Base-by-base conservation (phyloP, 2,888 invertebrate genomes). In the Oscheius onirici region DNA sequence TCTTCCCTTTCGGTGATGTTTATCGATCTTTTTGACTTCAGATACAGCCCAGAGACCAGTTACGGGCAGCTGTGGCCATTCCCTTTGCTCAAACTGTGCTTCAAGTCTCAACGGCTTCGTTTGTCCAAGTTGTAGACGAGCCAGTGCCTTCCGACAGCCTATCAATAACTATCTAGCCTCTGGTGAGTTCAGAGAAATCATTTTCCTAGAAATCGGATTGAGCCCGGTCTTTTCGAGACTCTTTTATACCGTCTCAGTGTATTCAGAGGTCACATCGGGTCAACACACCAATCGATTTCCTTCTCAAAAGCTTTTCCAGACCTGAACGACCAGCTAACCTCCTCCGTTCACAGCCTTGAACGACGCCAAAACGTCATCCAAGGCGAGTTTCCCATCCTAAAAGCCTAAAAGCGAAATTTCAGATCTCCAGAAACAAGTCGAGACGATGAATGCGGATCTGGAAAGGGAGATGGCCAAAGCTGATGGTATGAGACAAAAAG, bases 61-160 rank as follows among this genome's bases (percentile, higher is more conserved):
- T 17, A 24, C 20, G 8, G 58, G 58, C 13, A 58, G 20, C 11
- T 58, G 58, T 41, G 58, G 58, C 17, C 58, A 58, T 41, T 41
- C 41, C 20, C 15, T 58, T 11, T 58, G 58, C 20, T 15, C n/a
- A 0, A 41, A 58, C n/a, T 58, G 58, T 41, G 41, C 24, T 20
- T 6, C n/a, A 2, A 41, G 1, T 0, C 41, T 41, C 22, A 1
- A 17, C 2, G 58, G 43, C 15, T 17, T 13, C 11, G 15, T 26
- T 55, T 58, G 58, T 20, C 58, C 58, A 11, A 8, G n/a, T 11
- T 58, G 58, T 20, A 3, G 58, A 17, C 40, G 41, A 41, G 20
- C 6, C n/a, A n/a, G 17, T 6, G 40, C 58, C 15, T 58, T 58
- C 41, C 8, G 41, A 13, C n/a, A 58, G 5, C 58, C 58, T 6